phyloP scores from a whole-genome alignment of 2,113 vertebrate genomes.

The Agapornis roseicollis region DNA sequence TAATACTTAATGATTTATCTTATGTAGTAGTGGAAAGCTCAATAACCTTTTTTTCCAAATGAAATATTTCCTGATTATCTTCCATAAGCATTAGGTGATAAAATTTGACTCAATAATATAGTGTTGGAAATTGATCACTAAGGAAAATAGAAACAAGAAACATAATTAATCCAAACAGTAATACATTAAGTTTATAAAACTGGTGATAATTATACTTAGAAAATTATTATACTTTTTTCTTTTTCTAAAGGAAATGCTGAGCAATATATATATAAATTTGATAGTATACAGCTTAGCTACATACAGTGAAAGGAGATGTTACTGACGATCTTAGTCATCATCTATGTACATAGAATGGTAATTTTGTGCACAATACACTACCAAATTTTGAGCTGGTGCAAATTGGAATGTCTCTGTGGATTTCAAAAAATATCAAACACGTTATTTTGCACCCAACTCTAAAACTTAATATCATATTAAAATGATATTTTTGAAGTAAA shows the following conservation, averaged over 20 bases:
- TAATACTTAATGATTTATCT: background rate
- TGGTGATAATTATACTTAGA: background rate
- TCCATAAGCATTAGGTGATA: background rate
- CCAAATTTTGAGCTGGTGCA: background rate
- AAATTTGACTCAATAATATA: background rate
- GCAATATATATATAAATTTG: background rate
- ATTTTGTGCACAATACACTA: background rate
- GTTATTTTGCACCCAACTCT: background rate
- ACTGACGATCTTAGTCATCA: background rate
- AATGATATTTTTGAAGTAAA: background rate
- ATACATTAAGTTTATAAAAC: background rate
- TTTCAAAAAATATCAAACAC: background rate
- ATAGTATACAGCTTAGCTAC: background rate
- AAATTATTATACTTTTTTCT: background rate
- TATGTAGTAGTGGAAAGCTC: background rate
- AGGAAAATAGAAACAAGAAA: no score
- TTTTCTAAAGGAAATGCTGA: background rate
- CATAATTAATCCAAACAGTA: background rate
- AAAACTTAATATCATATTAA: background rate
- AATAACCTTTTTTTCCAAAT: background rate
- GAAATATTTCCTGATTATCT: background rate
- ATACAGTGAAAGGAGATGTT: background rate
- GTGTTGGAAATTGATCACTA: background rate
- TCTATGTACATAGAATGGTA: background rate
- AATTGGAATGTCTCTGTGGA: background rate